Evolutionary conservation across 2,797 vertebrate species (phyloP).

Genomic region (Alosa sapidissima): DNA sequence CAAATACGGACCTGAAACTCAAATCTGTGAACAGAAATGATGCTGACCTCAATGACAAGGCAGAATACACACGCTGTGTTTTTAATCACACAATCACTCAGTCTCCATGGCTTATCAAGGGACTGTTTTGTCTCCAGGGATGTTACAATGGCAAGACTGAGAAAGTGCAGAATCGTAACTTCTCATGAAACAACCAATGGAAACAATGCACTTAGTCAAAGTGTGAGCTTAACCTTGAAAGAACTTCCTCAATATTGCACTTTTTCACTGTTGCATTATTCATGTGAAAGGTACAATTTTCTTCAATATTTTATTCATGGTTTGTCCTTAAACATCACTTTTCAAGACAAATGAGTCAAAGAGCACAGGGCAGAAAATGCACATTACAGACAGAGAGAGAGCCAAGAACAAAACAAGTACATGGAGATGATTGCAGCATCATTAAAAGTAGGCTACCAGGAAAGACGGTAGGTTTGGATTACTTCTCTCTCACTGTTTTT

Average conservation of each 20-base stretch:
- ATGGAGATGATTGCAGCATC: neutral
- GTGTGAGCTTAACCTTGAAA: constrained; percentile 70
- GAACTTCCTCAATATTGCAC: constrained; percentile 58
- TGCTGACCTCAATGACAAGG: neutral
- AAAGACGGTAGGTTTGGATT: constrained; percentile 51
- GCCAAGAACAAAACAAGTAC: neutral
- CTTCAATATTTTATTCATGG: constrained; percentile 81
- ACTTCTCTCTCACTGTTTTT: constrained; percentile 67
- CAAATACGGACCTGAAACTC: too few relatives aligned
- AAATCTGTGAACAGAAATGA: too few relatives aligned
- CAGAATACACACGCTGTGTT: neutral
- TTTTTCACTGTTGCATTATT: constrained; percentile 75
- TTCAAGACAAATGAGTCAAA: constrained; percentile 39
- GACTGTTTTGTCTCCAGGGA: neutral
- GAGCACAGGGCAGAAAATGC: constrained; percentile 40
- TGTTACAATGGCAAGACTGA: neutral
- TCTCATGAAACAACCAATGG: neutral
- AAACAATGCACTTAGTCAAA: constrained; percentile 33
- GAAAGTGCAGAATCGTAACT: neutral
- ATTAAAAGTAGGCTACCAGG: constrained; percentile 44
- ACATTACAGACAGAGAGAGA: constrained; percentile 49
- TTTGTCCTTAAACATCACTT: constrained; percentile 70
- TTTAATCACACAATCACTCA: neutral
- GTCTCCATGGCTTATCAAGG: neutral
- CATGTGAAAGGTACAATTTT: constrained; percentile 77